Base-by-base conservation (phyloP, 2,113 vertebrate genomes). In the Archocentrus centrarchus region DNA sequence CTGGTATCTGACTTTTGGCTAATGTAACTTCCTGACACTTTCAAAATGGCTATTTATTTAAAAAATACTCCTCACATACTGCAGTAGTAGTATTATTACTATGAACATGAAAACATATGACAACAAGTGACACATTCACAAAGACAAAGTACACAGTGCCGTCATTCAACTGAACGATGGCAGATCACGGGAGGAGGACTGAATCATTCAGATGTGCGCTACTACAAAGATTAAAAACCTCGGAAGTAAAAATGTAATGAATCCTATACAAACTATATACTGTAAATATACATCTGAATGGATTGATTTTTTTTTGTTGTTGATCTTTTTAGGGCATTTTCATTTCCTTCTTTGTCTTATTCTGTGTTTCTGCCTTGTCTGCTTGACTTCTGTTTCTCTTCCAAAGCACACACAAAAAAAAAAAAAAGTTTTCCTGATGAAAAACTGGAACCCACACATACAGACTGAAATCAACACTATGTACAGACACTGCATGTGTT, bases 401-500 rank as follows among this genome's bases (percentile, higher is more conserved):
- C 32, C 22, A 85, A 79, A 82, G 86, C 77, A 66, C 63, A 58
- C 64, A 82, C 44, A 81, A 85, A 64, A 75, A 14, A 24, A 75
- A 44, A 32, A 44, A 13, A 18, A 39, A 24, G n/a, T 75, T 79
- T 79, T 76, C n/a, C 77, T 85, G 73, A 85, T 77, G 75, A 83
- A 79, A 59, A 68, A 86, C 79, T 86, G 77, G 58, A 88, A 55
- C 84, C 82, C 76, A 87, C 77, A 70, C 70, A 75, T n/a, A 83
- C 86, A 83, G 80, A 75, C 57, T 89, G 91, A 89, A 84, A 86
- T 85, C 87, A 64, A 88, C 80, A 84, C 75, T 84, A 91, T 90
- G 88, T 88, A 91, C 91, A 88, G 87, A 92, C 92, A 85, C 89
- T 83, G 82, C 89, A 91, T 91, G 88, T 90, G 85, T 82, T 86